phyloP scores from a whole-genome alignment of 2,113 vertebrate species.

The Sinocyclocheilus anophthalmus region DNA sequence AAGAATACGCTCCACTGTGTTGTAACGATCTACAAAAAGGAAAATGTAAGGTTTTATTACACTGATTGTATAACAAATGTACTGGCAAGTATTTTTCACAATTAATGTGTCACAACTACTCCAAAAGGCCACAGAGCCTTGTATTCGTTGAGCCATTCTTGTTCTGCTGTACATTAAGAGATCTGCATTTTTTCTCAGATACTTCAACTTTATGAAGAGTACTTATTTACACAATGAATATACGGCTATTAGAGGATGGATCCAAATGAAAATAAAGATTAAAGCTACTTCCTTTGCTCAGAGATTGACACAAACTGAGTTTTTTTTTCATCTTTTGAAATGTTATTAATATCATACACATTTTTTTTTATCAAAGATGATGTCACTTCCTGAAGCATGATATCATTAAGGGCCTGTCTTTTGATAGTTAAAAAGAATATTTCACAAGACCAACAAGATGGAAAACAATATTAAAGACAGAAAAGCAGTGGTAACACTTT shows the following conservation, averaged over 20 bases:
- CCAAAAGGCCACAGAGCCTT: background rate
- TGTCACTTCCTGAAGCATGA: background rate
- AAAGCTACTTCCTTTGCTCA: background rate
- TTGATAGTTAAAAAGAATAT: background rate
- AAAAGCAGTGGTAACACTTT: background rate
- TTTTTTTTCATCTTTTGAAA: background rate
- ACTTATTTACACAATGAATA: background rate
- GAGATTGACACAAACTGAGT: background rate
- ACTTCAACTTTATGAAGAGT: background rate
- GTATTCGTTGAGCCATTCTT: background rate
- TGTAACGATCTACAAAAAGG: constrained; percentile 85
- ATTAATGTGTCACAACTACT: background rate
- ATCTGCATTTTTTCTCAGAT: background rate
- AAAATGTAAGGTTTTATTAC: constrained; percentile 81
- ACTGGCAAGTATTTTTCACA: background rate
- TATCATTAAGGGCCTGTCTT: background rate
- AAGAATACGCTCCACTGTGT: constrained; percentile 84
- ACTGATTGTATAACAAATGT: background rate
- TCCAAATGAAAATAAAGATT: background rate
- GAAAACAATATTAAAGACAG: background rate
- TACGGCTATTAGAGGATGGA: background rate
- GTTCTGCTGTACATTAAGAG: background rate
- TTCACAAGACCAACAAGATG: background rate
- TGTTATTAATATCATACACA: background rate
- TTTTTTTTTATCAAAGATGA: background rate